Base-by-base conservation (phyloP, 2,888 invertebrate species). In the Carterocephalus palaemon region DNA sequence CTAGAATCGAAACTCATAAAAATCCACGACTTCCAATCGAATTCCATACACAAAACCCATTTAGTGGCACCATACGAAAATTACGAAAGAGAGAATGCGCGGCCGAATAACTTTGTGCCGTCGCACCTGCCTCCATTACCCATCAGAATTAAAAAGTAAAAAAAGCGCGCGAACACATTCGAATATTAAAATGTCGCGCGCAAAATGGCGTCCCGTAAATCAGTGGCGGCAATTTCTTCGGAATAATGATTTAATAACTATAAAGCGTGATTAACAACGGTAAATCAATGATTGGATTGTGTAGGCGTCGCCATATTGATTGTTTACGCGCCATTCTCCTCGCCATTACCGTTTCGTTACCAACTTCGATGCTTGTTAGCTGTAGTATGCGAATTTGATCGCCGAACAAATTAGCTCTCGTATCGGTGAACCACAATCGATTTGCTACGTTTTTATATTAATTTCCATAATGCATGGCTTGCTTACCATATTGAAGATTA, bases 181-280 rank as follows among this genome's bases (percentile, higher is more conserved):
- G 69, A 64, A 76, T 78, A 78, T 77, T 77, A 75, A 78, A 78
- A 77, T 79, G 75, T 79, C 77, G 72, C 76, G 56, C 58, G 51
- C 72, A 78, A 81, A 74, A 81, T 81, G 79, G 82, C 75, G 60
- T 60, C 58, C 69, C 70, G 68, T 83, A 81, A 83, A 84, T 85
- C 82, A 81, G 71, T 68, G 67, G 69, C 69, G 60, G 75, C 71
- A 77, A 81, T 83, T 83, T 75, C 79, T 77, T 68, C 64, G 67
- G 60, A 59, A 62, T 72, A 68, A 70, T 68, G 65, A 67, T 70
- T 72, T 82, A 81, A 77, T 79, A 81, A 81, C 75, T 75, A 78
- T 76, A 74, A 82, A 80, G 68, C 59, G 67, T 83, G 78, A 83
- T 85, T 85, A 84, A 79, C 71, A 69, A 80, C 73, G 78, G 80